These are phyloP conservation scores for Temnothorax curvispinosus DNA, from an alignment of 1,140 invertebrate genomes.

Conservation along the genomic window DNA sequence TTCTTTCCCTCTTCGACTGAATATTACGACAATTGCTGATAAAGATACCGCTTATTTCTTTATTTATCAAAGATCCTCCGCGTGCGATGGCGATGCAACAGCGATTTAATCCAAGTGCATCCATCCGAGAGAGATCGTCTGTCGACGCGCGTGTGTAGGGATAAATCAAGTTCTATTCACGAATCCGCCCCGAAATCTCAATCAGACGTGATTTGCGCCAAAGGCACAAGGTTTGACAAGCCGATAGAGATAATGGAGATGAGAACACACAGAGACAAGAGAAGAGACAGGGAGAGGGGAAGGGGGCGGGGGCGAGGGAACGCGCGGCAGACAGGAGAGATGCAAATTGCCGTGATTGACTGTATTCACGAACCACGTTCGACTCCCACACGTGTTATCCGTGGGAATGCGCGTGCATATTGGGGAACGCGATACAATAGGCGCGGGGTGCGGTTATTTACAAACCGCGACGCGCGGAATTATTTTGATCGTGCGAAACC, in stretches of 20 bases:
- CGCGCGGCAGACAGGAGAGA: conserved; percentile 64
- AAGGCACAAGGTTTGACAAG: conserved; percentile 74
- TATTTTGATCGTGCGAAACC: conserved; percentile 38
- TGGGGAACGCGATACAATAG: conserved; percentile 39
- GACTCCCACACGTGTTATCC: conserved; percentile 45
- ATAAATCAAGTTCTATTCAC: conserved; percentile 81
- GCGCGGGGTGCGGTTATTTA: conserved; percentile 43
- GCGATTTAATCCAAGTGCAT: neutral
- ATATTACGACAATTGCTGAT: neutral
- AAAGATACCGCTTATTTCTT: neutral
- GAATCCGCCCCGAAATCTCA: conserved; percentile 79
- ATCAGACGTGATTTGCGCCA: conserved; percentile 79
- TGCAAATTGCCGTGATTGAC: conserved; percentile 80
- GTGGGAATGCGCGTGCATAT: conserved; percentile 28
- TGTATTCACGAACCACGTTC: conserved; percentile 73
- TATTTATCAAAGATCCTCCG: neutral
- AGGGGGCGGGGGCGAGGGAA: conserved; percentile 9
- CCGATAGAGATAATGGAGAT: conserved; percentile 76
- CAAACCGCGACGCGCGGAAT: conserved; percentile 45
- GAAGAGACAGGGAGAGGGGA: conserved; percentile 10
- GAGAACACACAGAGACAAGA: conserved; percentile 57
- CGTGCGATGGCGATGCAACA: neutral
- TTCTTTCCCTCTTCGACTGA: neutral
- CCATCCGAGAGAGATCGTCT: conserved; percentile 14
- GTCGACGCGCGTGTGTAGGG: neutral